Evolutionary conservation across 2,113 vertebrate species (phyloP).

Genomic region (Ophthalmolycus amberensis): DNA sequence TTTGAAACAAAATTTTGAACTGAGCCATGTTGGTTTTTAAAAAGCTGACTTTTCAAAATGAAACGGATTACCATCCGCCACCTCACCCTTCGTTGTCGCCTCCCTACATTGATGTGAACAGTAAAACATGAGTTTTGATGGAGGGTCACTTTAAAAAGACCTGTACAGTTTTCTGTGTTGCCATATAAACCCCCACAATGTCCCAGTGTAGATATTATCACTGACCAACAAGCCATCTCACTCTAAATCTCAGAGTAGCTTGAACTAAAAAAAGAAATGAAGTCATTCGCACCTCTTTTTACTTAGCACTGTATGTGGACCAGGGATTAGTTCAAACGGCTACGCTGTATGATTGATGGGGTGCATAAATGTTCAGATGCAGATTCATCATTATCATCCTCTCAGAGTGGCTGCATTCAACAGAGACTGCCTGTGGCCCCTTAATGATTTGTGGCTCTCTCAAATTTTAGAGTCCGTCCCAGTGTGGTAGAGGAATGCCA

Average conservation of each 20-base stretch:
- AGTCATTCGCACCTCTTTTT: background rate
- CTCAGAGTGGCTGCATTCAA: background rate
- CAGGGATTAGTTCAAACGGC: background rate
- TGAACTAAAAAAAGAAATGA: background rate
- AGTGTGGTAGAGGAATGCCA: conserved; percentile 29
- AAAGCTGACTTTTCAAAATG: too few species aligned
- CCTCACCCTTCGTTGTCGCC: background rate
- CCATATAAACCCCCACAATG: background rate
- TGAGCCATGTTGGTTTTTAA: too few species aligned
- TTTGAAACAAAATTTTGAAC: too few species aligned
- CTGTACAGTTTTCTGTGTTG: background rate
- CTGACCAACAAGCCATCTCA: background rate
- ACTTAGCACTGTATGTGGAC: background rate
- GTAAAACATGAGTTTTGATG: background rate
- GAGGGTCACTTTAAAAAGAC: background rate
- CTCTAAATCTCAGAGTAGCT: background rate
- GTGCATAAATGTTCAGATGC: background rate
- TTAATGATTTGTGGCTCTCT: conserved; percentile 22
- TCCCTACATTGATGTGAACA: background rate
- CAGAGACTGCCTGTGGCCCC: background rate
- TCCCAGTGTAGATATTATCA: background rate
- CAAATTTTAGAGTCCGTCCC: conserved; percentile 25
- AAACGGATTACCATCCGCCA: background rate
- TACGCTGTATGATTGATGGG: background rate
- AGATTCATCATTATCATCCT: conserved; percentile 10